Conservation (phyloP, 2,888 invertebrate genomes). For the Drosophila macrospina region DNA sequence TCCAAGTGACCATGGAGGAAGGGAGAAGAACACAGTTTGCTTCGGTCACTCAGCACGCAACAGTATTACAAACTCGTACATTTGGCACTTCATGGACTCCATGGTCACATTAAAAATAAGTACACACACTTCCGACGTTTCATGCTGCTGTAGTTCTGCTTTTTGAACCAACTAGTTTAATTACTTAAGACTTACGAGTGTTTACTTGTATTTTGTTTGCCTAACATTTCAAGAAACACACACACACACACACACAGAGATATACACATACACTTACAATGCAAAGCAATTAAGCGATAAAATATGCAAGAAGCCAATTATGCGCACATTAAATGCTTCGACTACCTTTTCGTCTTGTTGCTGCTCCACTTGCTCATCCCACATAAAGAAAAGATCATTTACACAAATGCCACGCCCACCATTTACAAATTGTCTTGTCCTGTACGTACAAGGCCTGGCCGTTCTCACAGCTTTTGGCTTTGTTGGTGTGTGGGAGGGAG, state of each 20-base stretch:
- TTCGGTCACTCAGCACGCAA: conserved; percentile 12
- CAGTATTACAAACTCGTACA: not conserved
- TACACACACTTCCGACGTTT: conserved; percentile 14
- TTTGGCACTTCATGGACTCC: conserved; percentile 7
- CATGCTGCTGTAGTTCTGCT: conserved; percentile 1
- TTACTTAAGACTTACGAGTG: conserved; percentile 19
- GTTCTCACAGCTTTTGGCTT: not conserved
- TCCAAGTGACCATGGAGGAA: conserved; percentile 4
- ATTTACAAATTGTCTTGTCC: conserved; percentile 14
- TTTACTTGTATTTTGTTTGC: conserved; percentile 15
- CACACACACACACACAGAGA: not conserved
- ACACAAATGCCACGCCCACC: conserved; percentile 10
- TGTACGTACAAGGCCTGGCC: not conserved
- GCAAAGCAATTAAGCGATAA: conserved; percentile 46
- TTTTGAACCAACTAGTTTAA: conserved; percentile 7
- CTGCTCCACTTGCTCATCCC: conserved; percentile 1
- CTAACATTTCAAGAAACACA: conserved; percentile 4
- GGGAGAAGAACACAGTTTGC: not conserved
- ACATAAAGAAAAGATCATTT: conserved; percentile 21
- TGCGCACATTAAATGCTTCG: conserved; percentile 71
- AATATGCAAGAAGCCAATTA: conserved; percentile 58
- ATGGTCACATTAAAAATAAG: conserved; percentile 12
- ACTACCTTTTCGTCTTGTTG: conserved; percentile 18
- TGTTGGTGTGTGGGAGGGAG: too few relatives aligned
- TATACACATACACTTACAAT: conserved; percentile 1